Base-by-base conservation (phyloP, 2,113 vertebrate species). In the Ibidorhyncha struthersii region DNA sequence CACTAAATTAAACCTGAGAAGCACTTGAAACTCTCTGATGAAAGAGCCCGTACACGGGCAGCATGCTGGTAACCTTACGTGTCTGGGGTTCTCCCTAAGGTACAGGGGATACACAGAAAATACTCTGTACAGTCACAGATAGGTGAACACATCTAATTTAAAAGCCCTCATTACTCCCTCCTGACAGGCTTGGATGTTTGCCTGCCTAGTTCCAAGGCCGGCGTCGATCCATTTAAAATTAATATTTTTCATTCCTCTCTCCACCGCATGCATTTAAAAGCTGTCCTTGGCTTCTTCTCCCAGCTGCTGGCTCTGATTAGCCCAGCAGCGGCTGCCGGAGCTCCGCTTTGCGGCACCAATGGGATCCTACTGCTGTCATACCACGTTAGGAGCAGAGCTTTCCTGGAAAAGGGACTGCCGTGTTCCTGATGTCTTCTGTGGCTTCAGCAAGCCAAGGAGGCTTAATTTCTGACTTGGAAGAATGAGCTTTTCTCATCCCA, bases 141-240 rank as follows among this genome's bases (percentile, higher is more conserved):
- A 86, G 92, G 93, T 93, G 85, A 97, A 95, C 94, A 93, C 88
- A 96, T 96, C 91, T 94, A 66, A 96, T 97, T 96, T 94, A 81
- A 93, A 94, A 85, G 66, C 85, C 47, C 77, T 95, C 85, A 93
- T 95, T 96, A 90, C 86, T 96, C 88, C 92, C 96, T 91, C 32
- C 71, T 95, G 95, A 97, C 82, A 95, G 79, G 53, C 79, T 95
- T 95, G 97, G 95, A 92, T 61, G 77, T 82, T 96, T 97, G 96
- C 94, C 96, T 91, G 69, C 88, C 82, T 84, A 18, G 55, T 86
- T 97, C 77, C 85, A 93, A 89, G 77, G 82, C 95, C 88, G 82
- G 52, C 1, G 38, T 79, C n/a, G 5, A 96, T 82, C 94, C 94
- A 95, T 96, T 96, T 94, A 81, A 93, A 97, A 94, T 96, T 96